Base-by-base conservation (phyloP, 2,888 invertebrate genomes). In the Euplexia lucipara region DNA sequence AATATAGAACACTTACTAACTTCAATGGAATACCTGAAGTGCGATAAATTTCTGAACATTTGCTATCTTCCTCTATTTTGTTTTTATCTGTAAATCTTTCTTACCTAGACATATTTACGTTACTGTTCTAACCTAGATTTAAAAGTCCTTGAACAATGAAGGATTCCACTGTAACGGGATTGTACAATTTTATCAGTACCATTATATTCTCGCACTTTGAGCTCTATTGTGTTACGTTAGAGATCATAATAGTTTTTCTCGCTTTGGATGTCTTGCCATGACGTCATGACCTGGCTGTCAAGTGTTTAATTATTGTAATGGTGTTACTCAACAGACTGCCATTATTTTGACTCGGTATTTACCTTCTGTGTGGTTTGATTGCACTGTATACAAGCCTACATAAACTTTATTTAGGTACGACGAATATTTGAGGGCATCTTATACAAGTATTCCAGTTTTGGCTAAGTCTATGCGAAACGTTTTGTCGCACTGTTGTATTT, bases 281-380 rank as follows among this genome's bases (percentile, higher is more conserved):
- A 69, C 77, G 59, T 65, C 53, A 70, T 60, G 54, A 41, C 44
- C 35, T 37, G 48, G 26, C 34, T 61, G 57, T 60, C 66, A 54
- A 66, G 65, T 47, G 48, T 57, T 61, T 75, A 68, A 78, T 78
- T 78, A 63, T 56, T 63, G 42, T 64, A 64, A 78, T 71, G 57
- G 42, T 9, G 63, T 76, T 53, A 65, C 42, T 68, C 39, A 35
- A 61, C 54, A 22, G 30, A 45, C 49, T 32, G 12, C 22, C 34
- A 58, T 48, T 59, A 61, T 59, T 52, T 30, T 37, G 37, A 52
- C 5, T 32, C 7, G 10, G 32, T 58, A 60, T 65, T 64, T 76
- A 60, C 48, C 47, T 56, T 59, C 10, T 49, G n/a, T 39, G 35
- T 32, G 26, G 22, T 57, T 53, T 16, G 9, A 41, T 54, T 34